A percentile compares a stretch with the other conserved stretches of the same genome.
These are phyloP conservation scores for Cheilosia impressa DNA, from an alignment of 2,888 invertebrate species.

Conservation along the genomic window DNA sequence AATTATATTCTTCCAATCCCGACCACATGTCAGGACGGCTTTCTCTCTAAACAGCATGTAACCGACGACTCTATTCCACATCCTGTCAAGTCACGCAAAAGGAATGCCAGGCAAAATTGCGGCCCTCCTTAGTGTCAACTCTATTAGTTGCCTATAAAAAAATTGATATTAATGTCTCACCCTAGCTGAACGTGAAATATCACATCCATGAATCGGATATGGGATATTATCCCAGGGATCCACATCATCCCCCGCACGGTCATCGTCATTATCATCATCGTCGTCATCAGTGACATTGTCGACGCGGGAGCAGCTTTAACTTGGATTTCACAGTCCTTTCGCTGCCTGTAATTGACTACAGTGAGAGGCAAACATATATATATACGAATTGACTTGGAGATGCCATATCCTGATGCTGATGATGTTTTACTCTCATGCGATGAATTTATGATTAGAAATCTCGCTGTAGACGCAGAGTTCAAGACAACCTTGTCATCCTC, in stretches of 20 bases:
- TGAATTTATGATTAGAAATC: conserved; percentile 63
- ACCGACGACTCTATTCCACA: neutral
- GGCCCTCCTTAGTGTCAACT: conserved; percentile 15
- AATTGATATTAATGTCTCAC: conserved; percentile 39
- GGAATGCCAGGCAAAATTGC: conserved; percentile 24
- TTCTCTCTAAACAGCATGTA: neutral
- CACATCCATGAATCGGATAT: conserved; percentile 31
- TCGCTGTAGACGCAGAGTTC: conserved; percentile 8
- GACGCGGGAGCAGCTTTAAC: neutral
- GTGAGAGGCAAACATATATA: conserved; percentile 6
- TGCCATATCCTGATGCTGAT: conserved; percentile 44
- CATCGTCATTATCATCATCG: conserved; percentile 14
- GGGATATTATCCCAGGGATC: conserved; percentile 16
- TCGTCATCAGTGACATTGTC: neutral
- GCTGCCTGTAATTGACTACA: conserved; percentile 32
- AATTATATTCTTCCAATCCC: neutral
- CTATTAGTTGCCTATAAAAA: conserved; percentile 44
- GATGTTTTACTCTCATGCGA: conserved; percentile 47
- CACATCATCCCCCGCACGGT: neutral
- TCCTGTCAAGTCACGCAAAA: conserved; percentile 23
- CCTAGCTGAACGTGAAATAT: conserved; percentile 20
- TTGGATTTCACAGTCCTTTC: conserved; percentile 15
- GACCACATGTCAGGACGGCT: neutral
- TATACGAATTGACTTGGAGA: conserved; percentile 18
- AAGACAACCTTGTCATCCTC: conserved; percentile 14